A percentile compares a stretch with the other conserved stretches of the same genome.
Evolutionary conservation across 2,113 vertebrate genomes (phyloP).

Genomic region (Gallinago jamesoni): DNA sequence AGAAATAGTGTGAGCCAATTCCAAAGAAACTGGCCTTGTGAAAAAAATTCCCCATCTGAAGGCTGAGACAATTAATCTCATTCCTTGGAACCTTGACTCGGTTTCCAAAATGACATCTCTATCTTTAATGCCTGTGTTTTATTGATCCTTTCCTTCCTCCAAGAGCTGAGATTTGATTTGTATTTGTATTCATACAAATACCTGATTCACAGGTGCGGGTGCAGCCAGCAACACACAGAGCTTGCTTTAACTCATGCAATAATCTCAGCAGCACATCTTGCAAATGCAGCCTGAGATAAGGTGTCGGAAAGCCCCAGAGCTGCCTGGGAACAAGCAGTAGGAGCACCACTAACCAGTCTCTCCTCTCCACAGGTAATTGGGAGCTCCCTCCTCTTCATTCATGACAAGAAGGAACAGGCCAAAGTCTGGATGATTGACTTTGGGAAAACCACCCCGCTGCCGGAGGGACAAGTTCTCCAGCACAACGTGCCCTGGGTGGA

Average conservation of each 20-base stretch:
- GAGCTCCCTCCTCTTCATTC: conserved; percentile 97
- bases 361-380: conserved; percentile 87
- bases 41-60: neutral
- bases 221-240: neutral
- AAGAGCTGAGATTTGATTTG: neutral
- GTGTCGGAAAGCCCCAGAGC: neutral
- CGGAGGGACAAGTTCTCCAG: conserved; percentile 87
- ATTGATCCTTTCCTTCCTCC: neutral
- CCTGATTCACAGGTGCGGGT: neutral
- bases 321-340: neutral
- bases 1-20: neutral
- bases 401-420: conserved; percentile 90
- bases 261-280: neutral
- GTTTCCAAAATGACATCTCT: neutral
- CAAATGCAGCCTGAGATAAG: neutral
- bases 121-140: neutral
- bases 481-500: conserved; percentile 89
- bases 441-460: conserved; percentile 93
- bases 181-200: no score
- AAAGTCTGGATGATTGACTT: conserved; percentile 99
- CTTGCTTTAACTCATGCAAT: neutral
- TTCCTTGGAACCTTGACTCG: neutral
- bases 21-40: neutral
- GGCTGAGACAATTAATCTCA: neutral
- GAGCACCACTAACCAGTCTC: neutral